Evolutionary conservation across 2,113 vertebrate species (phyloP).

Genomic region (Columbina picui): DNA sequence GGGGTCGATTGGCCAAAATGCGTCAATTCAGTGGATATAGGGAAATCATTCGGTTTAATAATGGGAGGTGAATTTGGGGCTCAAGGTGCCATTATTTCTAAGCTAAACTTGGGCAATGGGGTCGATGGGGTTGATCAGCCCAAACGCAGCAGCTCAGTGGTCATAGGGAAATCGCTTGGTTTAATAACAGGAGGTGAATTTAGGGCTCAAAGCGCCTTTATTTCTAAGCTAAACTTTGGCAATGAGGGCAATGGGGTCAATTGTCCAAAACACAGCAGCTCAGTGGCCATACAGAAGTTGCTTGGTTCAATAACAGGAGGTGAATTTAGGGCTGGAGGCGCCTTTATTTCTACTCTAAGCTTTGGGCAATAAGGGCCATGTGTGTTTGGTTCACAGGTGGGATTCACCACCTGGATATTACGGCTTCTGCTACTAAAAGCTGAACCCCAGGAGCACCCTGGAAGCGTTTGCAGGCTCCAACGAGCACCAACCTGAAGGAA

Average conservation of each 20-base stretch:
- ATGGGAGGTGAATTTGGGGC: too few species aligned
- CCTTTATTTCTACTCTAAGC: background rate
- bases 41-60: too few species aligned
- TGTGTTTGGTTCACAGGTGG: rapidly evolving
- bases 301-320: too few species aligned
- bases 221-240: background rate
- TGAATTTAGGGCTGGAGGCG: too few species aligned
- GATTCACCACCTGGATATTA: rapidly evolving
- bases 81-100: background rate
- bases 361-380: rapidly evolving
- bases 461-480: too few species aligned
- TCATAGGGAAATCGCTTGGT: background rate
- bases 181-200: rapidly evolving
- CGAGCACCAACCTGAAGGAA: constrained; percentile 82
- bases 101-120: too few species aligned
- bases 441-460: background rate
- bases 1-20: too few species aligned
- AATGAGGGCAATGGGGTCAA: too few species aligned
- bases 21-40: too few species aligned
- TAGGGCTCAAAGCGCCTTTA: background rate
- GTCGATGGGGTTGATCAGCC: too few species aligned
- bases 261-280: background rate
- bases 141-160: background rate
- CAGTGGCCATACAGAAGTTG: rapidly evolving
- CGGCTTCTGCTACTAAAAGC: background rate